A percentile compares a stretch with the other conserved stretches of the same genome.
Conservation (phyloP, 2,888 invertebrate species). For the Patella ulyssiponensis region DNA sequence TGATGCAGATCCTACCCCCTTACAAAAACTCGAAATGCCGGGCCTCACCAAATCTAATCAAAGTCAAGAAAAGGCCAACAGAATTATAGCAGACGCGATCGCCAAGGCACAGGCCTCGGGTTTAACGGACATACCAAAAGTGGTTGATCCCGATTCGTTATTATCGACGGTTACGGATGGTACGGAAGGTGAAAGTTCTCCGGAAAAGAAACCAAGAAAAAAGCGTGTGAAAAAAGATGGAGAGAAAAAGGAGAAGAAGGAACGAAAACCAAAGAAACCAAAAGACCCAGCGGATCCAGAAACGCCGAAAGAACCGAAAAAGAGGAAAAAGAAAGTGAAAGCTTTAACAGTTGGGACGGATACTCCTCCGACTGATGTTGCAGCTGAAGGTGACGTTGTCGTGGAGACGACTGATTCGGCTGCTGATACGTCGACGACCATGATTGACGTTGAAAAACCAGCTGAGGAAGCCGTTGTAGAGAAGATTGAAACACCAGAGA, state of each 20-base stretch:
- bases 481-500: constrained; percentile 46
- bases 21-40: constrained; percentile 3
- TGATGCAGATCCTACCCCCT: not conserved
- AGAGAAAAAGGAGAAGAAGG: constrained; percentile 36
- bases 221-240: constrained; percentile 43
- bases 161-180: constrained; percentile 56
- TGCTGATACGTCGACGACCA: constrained; percentile 23
- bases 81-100: constrained; percentile 61
- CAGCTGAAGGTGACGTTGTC: constrained; percentile 9
- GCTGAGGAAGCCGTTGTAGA: constrained; percentile 25
- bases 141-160: constrained; percentile 47
- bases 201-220: constrained; percentile 42
- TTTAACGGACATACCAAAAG: constrained; percentile 38
- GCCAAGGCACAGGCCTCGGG: constrained; percentile 59
- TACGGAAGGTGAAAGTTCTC: constrained; percentile 26
- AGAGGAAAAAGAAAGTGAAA: constrained; percentile 45
- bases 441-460: constrained; percentile 19
- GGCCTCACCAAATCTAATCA: constrained; percentile 12
- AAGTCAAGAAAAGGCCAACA: constrained; percentile 59
- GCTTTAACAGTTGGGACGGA: constrained; percentile 15
- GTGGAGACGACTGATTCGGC: constrained; percentile 25
- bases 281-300: constrained; percentile 35
- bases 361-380: constrained; percentile 17
- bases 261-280: constrained; percentile 37
- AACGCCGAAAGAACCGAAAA: constrained; percentile 41